Conservation (phyloP, 2,113 vertebrate species). For the Meriones unguiculatus region DNA sequence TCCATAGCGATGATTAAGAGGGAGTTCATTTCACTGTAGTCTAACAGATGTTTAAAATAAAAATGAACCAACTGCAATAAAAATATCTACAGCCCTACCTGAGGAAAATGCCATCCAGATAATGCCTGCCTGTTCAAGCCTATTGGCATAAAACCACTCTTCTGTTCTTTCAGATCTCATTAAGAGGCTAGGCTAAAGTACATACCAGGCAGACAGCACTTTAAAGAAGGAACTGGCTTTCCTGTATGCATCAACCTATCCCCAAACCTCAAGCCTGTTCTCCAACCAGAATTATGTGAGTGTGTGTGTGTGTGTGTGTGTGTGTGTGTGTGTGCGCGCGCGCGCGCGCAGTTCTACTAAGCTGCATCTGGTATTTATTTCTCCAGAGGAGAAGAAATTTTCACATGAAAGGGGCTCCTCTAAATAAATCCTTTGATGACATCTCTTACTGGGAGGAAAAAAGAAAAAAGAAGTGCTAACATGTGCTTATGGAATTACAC, state of each 20-base stretch:
- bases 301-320: no score
- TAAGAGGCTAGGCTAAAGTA: background rate
- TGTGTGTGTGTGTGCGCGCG: background rate
- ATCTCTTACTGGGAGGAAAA: background rate
- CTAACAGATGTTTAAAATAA: constrained; percentile 68
- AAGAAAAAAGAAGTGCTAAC: background rate
- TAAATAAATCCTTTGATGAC: background rate
- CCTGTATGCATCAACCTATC: background rate
- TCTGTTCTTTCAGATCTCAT: background rate
- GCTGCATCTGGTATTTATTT: constrained; percentile 28
- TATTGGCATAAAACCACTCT: background rate
- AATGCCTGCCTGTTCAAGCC: background rate
- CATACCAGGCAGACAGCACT: background rate
- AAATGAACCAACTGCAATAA: constrained; percentile 55
- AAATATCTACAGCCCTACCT: background rate
- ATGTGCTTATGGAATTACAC: background rate
- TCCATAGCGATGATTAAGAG: constrained; percentile 62
- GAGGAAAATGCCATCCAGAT: background rate
- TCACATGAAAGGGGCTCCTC: constrained; percentile 1
- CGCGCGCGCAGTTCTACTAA: background rate
- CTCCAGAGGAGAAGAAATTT: background rate
- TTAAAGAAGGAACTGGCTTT: background rate
- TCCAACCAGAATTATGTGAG: background rate
- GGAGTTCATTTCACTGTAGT: constrained; percentile 46
- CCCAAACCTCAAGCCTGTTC: background rate